phyloP scores from a whole-genome alignment of 2,797 vertebrate genomes.

The Mormyrops attenuatus region DNA sequence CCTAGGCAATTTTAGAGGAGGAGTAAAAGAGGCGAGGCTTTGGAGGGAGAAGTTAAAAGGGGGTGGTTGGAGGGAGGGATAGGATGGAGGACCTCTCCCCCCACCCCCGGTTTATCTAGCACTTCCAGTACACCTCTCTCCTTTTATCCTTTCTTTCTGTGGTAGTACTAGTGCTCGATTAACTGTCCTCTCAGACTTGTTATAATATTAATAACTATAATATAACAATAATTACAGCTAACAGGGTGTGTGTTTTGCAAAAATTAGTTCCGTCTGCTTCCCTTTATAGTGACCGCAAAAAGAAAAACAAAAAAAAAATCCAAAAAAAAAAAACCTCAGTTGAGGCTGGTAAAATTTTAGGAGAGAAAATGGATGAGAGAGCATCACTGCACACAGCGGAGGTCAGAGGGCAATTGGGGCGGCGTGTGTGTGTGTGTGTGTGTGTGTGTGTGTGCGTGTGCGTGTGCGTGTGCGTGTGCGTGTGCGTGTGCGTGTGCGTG shows the following conservation, averaged over 20 bases:
- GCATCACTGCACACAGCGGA: conserved; percentile 45
- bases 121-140: conserved; percentile 54
- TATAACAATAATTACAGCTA: conserved; percentile 67
- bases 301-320: conserved; percentile 36
- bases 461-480: neutral
- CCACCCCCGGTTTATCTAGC: conserved; percentile 45
- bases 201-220: conserved; percentile 59
- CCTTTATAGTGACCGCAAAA: conserved; percentile 63
- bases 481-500: conserved; percentile 14
- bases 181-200: conserved; percentile 64
- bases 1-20: conserved; percentile 48
- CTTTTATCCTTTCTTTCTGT: conserved; percentile 58
- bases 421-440: conserved; percentile 26
- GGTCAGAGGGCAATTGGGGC: conserved; percentile 42
- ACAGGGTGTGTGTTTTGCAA: conserved; percentile 64
- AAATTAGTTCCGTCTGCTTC: conserved; percentile 64
- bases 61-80: conserved; percentile 37
- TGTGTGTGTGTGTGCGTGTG: neutral
- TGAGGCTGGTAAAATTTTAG: conserved; percentile 51
- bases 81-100: conserved; percentile 33
- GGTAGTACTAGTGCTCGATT: conserved; percentile 65
- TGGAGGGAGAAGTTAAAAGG: conserved; percentile 44
- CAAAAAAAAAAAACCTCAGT: conserved; percentile 46
- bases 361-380: conserved; percentile 44
- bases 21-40: conserved; percentile 45